Evolutionary conservation across 2,888 invertebrate genomes (phyloP), one percentile per base, ranked within the genome.

Genomic region (Anthrax anthrax): DNA sequence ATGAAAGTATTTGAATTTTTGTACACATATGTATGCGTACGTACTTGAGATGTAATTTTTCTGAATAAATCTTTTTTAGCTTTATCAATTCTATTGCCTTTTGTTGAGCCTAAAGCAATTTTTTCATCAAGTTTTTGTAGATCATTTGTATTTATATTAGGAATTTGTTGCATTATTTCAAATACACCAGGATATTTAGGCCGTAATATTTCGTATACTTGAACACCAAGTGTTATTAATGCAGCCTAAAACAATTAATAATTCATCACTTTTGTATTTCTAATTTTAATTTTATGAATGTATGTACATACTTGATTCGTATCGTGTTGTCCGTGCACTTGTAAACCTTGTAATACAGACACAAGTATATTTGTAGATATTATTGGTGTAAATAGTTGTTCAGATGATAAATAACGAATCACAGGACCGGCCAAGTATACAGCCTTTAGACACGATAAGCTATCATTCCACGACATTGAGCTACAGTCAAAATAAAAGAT

Each of bases 61-160:
- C 84, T 90, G 68, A 92, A 92, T 43, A 87, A 72, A 62, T 94
- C 92, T 56, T 89, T 87, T 64, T 89, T 91, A 56, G 83, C 83
- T 63, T 90, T 90, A 61, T 92, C 91, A 39, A 85, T 80, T 66
- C 87, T 84, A 61, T 81, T 78, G 44, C 84, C 84, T 57, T 81
- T 81, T 54, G 76, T 72, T 16, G 77, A 75, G 2, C 72, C 72
- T 27, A 75, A 70, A 1, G 76, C 70, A 18, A 90, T 79, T 61
- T 86, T 84, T 60, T 91, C 90, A 65, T 92, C 91, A 48, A 91
- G 77, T 51, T 85, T 80, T 61, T 87, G 84, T 52, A 91, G 69
- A 65, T 87, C 85, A 18, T 81, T 77, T 27, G 78, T 77, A 71
- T 82, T 86, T 38, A 85, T 81, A 53, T 82, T 85, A 4, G 91